Conservation (phyloP, 2,797 vertebrate genomes). For the Nothura maculosa region DNA sequence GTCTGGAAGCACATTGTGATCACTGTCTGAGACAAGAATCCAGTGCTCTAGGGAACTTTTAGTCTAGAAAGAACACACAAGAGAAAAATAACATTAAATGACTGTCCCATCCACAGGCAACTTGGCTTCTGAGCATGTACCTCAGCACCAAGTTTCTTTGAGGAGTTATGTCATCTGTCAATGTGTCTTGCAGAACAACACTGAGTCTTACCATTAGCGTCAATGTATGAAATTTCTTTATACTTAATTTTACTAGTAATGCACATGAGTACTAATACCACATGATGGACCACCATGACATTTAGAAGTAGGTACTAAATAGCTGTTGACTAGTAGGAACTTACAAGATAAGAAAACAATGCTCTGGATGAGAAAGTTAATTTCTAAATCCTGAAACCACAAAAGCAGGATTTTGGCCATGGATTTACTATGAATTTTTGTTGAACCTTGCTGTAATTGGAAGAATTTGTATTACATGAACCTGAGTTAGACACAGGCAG, state of each 20-base stretch:
- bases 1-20: background rate
- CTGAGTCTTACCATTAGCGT: background rate
- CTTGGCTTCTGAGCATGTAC: accelerated
- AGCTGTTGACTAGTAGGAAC: background rate
- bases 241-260: background rate
- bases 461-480: background rate
- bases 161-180: background rate
- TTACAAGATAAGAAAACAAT: background rate
- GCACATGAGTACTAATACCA: background rate
- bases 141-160: background rate
- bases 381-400: background rate
- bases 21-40: background rate
- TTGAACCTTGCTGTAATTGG: background rate
- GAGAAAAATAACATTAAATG: background rate
- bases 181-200: background rate
- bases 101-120: background rate
- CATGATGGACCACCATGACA: background rate
- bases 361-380: background rate
- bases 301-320: background rate
- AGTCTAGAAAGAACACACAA: background rate
- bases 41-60: background rate
- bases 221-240: background rate
- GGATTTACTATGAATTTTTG: background rate
- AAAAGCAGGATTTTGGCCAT: background rate
- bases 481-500: background rate